A percentile compares a stretch with the other conserved stretches of the same genome.
phyloP scores from a whole-genome alignment of 1,140 invertebrate species.

The Leptonema lineaticorne region DNA sequence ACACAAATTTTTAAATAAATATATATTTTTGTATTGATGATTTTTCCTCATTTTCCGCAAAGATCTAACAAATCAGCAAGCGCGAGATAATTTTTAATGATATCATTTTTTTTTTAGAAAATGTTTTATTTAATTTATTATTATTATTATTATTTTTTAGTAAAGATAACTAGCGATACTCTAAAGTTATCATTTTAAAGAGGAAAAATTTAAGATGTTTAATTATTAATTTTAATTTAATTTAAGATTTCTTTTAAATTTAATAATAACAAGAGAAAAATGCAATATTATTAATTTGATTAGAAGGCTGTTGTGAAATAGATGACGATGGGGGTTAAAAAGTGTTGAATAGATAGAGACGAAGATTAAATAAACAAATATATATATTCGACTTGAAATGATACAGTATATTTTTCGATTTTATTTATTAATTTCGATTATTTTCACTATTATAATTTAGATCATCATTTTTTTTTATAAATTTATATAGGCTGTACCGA shows the following conservation, averaged over 20 bases:
- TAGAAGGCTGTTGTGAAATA: not conserved
- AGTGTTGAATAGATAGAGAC: not conserved
- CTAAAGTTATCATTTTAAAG: constrained; percentile 29
- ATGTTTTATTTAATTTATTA: no score
- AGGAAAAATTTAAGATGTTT: constrained; percentile 34
- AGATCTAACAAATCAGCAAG: constrained; percentile 37
- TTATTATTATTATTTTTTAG: no score
- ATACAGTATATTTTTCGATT: not conserved
- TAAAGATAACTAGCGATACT: constrained; percentile 34
- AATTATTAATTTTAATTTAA: constrained; percentile 10
- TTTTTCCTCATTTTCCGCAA: constrained; percentile 13
- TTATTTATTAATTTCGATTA: constrained; percentile 22
- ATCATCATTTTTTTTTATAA: constrained; percentile 30
- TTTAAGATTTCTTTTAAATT: constrained; percentile 12
- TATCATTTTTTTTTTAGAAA: constrained; percentile 24
- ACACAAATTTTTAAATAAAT: no score
- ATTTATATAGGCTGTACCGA: not conserved
- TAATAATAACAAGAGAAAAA: not conserved
- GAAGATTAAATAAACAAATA: no score
- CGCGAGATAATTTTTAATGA: constrained; percentile 33
- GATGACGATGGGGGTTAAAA: not conserved
- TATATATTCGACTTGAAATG: no score
- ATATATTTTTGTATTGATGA: not conserved
- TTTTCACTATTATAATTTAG: constrained; percentile 18
- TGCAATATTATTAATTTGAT: constrained; percentile 14